Conservation (phyloP, 2,888 invertebrate species). For the Volucella inflata region DNA sequence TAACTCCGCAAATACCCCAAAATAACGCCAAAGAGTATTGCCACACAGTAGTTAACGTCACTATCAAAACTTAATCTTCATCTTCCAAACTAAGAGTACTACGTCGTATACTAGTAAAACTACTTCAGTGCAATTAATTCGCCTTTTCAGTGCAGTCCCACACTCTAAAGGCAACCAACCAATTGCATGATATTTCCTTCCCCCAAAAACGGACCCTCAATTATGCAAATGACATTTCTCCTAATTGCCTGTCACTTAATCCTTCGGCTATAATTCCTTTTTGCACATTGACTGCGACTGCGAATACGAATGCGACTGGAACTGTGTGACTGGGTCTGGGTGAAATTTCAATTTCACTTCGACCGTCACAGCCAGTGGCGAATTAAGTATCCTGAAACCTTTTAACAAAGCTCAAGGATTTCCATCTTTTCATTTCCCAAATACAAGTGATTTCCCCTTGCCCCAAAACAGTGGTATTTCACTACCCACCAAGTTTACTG, state of each 20-base stretch:
- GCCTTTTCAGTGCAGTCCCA: neutral
- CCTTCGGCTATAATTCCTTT: conserved; percentile 27
- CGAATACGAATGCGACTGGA: neutral
- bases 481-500: conserved; percentile 12
- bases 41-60: neutral
- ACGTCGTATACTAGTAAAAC: neutral
- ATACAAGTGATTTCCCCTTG: neutral
- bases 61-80: conserved; percentile 1
- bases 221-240: conserved; percentile 56
- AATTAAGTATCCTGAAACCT: conserved; percentile 33
- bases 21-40: neutral
- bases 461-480: neutral
- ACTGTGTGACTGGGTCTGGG: neutral
- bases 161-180: conserved; percentile 11
- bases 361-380: conserved; percentile 37
- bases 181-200: conserved; percentile 6
- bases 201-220: conserved; percentile 11
- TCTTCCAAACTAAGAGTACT: neutral
- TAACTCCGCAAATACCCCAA: neutral
- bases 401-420: conserved; percentile 12
- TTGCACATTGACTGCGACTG: neutral
- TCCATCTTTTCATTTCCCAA: neutral
- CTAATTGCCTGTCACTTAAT: conserved; percentile 56
- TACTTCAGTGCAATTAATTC: neutral
- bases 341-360: conserved; percentile 50